Conservation (phyloP, 2,797 vertebrate genomes). For the Pteronotus mesoamericanus region DNA sequence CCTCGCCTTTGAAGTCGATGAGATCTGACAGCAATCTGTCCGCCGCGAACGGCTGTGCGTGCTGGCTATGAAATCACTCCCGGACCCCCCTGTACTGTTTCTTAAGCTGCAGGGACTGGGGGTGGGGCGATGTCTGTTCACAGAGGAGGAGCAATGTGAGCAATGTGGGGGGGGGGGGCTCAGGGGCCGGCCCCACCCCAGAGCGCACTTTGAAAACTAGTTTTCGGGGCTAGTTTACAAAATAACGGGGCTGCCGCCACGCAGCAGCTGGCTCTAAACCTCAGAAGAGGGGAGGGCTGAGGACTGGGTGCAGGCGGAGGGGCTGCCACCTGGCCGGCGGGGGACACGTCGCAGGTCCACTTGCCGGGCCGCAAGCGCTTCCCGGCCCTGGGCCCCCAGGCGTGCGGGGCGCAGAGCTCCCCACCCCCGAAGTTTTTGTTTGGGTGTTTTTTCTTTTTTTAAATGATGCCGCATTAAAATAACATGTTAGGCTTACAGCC, state of each 20-base stretch:
- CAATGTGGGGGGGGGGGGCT: too few species aligned
- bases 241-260: too few species aligned
- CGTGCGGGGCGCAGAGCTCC: fast-evolving
- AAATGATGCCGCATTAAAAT: not conserved
- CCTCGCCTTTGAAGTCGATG: not conserved
- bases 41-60: not conserved
- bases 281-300: fast-evolving
- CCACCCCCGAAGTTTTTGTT: fast-evolving
- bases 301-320: fast-evolving
- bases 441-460: not conserved
- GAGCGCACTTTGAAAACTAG: fast-evolving
- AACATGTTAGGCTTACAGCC: not conserved
- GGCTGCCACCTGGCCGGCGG: not conserved
- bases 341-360: fast-evolving
- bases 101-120: not conserved
- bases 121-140: not conserved
- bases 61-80: not conserved
- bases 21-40: not conserved
- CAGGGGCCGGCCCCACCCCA: fast-evolving
- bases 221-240: too few species aligned
- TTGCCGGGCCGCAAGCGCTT: fast-evolving
- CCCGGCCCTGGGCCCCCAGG: not conserved
- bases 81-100: fast-evolving
- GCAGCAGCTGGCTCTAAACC: not conserved
- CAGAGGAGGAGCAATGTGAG: not conserved